Conservation (phyloP, 1,140 invertebrate genomes). For the Delia radicum region DNA sequence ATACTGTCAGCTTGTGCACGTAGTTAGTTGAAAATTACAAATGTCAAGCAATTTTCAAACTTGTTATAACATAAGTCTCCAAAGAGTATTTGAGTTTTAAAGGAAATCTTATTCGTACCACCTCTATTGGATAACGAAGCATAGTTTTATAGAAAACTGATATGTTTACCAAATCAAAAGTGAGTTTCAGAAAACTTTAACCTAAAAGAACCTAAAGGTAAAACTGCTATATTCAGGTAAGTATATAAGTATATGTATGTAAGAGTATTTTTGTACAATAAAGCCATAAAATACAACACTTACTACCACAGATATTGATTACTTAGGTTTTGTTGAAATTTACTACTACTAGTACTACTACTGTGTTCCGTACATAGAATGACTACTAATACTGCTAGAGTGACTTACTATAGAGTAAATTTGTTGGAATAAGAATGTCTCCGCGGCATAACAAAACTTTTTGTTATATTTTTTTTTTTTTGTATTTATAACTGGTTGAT, state of each 20-base stretch:
- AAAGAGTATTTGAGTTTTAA: not conserved
- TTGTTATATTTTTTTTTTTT: not conserved
- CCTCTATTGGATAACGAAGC: not conserved
- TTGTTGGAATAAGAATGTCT: not conserved
- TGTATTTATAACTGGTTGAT: not conserved
- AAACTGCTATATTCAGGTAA: not conserved
- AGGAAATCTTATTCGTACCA: not conserved
- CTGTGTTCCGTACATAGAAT: not conserved
- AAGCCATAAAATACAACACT: not conserved
- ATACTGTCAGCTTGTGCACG: not conserved
- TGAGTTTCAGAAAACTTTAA: not conserved
- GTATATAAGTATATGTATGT: not conserved
- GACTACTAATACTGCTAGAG: no score
- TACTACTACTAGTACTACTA: not conserved
- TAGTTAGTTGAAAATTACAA: conserved; percentile 5
- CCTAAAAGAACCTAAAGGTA: not conserved
- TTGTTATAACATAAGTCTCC: not conserved
- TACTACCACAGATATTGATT: not conserved
- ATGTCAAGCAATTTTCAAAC: conserved; percentile 1
- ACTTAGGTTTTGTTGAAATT: not conserved
- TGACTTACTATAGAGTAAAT: not conserved
- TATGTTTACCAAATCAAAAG: not conserved
- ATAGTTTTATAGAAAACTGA: not conserved
- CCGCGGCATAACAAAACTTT: not conserved
- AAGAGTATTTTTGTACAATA: not conserved